phyloP scores from a whole-genome alignment of 2,797 vertebrate species.

The Zalophus californianus region DNA sequence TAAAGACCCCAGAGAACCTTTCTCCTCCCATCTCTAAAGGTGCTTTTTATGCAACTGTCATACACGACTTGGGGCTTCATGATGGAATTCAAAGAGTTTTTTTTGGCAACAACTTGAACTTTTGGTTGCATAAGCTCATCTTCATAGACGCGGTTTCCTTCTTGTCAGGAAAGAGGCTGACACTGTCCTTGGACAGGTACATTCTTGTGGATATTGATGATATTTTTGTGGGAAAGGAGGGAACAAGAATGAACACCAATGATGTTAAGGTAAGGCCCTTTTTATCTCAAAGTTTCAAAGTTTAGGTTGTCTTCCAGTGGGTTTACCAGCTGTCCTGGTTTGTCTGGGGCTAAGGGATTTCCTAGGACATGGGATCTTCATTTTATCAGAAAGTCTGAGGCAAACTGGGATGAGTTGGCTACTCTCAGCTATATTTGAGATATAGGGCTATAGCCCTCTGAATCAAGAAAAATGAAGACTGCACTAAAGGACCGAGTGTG shows the following conservation, averaged over 20 bases:
- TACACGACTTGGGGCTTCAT: constrained; percentile 96
- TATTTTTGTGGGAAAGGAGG: constrained; percentile 98
- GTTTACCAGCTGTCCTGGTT: neutral
- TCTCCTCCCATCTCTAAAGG: constrained; percentile 84
- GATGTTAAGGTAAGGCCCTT: constrained; percentile 95
- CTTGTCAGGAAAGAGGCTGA: constrained; percentile 95
- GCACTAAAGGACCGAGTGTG: neutral
- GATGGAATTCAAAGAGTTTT: constrained; percentile 97
- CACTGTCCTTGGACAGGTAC: constrained; percentile 95
- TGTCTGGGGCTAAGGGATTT: neutral
- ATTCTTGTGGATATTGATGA: constrained; percentile 98
- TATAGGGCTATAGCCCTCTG: neutral
- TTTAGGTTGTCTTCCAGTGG: neutral
- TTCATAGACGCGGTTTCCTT: constrained; percentile 96
- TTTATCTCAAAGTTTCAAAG: neutral
- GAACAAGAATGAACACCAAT: constrained; percentile 97
- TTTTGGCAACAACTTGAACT: constrained; percentile 96
- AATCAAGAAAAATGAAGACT: neutral
- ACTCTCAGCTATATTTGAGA: neutral
- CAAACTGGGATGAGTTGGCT: neutral
- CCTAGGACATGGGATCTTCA: neutral
- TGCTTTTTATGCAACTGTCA: constrained; percentile 92
- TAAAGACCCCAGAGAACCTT: constrained; percentile 88
- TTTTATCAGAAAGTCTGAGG: neutral
- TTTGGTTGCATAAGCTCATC: constrained; percentile 98